Base-by-base conservation (phyloP, 2,113 vertebrate species). In the Gambusia affinis region DNA sequence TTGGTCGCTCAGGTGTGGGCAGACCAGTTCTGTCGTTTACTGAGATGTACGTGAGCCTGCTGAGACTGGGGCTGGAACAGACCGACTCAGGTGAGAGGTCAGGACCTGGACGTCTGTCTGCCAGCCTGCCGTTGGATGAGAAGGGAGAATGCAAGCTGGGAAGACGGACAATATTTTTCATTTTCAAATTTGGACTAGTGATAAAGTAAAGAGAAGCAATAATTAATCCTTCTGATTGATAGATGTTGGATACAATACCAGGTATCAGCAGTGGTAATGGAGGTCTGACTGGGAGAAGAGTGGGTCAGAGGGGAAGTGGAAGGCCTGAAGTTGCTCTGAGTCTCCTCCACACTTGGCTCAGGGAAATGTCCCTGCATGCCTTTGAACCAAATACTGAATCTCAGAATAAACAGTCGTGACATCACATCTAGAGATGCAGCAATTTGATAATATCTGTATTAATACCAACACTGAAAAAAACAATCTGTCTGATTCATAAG, bases 291-390 rank as follows among this genome's bases (percentile, higher is more conserved):
- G 44, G 98, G 97, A 75, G 98, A 99, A 60, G 98, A 99, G 89
- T 99, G 98, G 71, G 94, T 99, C 27, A 98, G 92, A 15, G 97
- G 97, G 71, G 95, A 96, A 30, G 96, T 96, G 65, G 97, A 98
- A 24, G 96, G 97, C 89, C 97, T 95, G 90, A 98, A 98, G 89
- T 89, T 96, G 29, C 71, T 94, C 28, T 94, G 95, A 0, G 93
- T 95, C 29, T 95, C 93, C 67, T 96, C 95, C 44, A 79, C 83
- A 71, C 39, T 62, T 3, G 80, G 81, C 42, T 93, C 90, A 64
- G 90, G 65, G 67, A 81, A 4, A 8, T 69, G 72, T 81, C 92
- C 87, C 31, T 12, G 74, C 30, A 66, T 4, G 27, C 81, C 91
- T 91, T 62, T 60, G 17, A 77, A 15, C 62, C 60, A 15, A 81